These are phyloP conservation scores for Meandrina meandrites DNA, from an alignment of 92 coral and sea anemone species.

Conservation along the genomic window DNA sequence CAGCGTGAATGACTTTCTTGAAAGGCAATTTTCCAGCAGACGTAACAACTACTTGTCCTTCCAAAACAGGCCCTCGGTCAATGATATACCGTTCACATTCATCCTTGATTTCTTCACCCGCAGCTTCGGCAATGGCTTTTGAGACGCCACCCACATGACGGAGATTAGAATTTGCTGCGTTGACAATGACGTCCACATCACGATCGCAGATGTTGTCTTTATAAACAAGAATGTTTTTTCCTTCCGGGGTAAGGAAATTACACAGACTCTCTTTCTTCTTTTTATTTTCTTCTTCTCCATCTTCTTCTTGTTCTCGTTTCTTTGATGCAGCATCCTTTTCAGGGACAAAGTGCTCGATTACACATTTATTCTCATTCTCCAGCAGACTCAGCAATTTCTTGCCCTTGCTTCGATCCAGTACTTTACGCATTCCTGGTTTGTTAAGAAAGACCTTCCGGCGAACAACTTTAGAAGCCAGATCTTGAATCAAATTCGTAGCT, in stretches of 20 bases:
- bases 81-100: slow-evolving; percentile 55
- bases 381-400: slow-evolving; percentile 24
- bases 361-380: slow-evolving; percentile 43
- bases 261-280: slow-evolving; percentile 12
- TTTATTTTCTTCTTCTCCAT: background rate
- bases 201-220: slow-evolving; percentile 74
- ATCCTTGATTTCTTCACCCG: slow-evolving; percentile 69
- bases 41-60: slow-evolving; percentile 64
- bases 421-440: slow-evolving; percentile 73
- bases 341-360: slow-evolving; percentile 35
- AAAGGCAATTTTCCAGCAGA: slow-evolving; percentile 72
- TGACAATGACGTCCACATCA: slow-evolving; percentile 70
- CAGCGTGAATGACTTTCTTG: slow-evolving; percentile 66
- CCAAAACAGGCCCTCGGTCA: slow-evolving; percentile 36
- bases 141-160: slow-evolving; percentile 73
- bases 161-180: slow-evolving; percentile 62
- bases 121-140: slow-evolving; percentile 60
- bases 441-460: slow-evolving; percentile 34
- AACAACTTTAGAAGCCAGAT: slow-evolving; percentile 27
- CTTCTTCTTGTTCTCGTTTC: no score
- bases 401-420: slow-evolving; percentile 17
- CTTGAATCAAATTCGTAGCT: slow-evolving; percentile 15
- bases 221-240: slow-evolving; percentile 49
- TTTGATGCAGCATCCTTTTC: background rate
- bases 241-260: slow-evolving; percentile 39